These are phyloP conservation scores for Nephila pilipes DNA, from an alignment of 1,140 invertebrate species.

Conservation along the genomic window DNA sequence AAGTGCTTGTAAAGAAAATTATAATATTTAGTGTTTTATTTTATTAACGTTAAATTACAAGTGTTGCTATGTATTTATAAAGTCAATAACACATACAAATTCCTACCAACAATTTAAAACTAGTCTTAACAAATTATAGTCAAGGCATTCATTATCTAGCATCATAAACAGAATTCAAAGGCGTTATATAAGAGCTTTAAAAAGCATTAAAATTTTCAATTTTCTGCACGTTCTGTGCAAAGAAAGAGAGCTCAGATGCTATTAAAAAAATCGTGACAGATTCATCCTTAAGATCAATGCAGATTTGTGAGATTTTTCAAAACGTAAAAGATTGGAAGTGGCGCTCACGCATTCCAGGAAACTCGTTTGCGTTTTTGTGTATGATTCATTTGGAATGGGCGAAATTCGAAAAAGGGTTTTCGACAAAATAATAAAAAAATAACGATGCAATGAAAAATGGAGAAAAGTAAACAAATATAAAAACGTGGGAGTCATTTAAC, in stretches of 20 bases:
- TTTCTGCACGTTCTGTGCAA: not conserved
- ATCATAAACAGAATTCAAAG: no score
- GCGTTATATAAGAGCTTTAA: not conserved
- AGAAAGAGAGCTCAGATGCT: not conserved
- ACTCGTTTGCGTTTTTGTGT: conserved; percentile 22
- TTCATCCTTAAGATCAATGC: not conserved
- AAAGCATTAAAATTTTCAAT: not conserved
- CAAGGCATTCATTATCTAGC: no score
- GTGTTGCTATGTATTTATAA: no score
- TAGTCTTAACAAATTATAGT: no score
- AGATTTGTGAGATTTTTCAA: not conserved
- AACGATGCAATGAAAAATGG: conserved; percentile 12
- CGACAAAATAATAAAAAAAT: not conserved
- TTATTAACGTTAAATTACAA: no score
- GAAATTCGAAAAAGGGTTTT: conserved; percentile 28
- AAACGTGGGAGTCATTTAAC: conserved; percentile 13
- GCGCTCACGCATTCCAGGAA: not conserved
- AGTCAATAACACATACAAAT: no score
- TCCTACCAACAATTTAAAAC: no score
- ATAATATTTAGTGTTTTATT: no score
- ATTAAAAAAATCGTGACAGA: conserved; percentile 14
- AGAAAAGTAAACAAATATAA: conserved; percentile 2
- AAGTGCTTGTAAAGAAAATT: no score
- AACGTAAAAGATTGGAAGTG: not conserved
- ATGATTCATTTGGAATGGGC: conserved; percentile 37